Conservation (phyloP, 2,113 vertebrate genomes). For the Corapipo altera region DNA sequence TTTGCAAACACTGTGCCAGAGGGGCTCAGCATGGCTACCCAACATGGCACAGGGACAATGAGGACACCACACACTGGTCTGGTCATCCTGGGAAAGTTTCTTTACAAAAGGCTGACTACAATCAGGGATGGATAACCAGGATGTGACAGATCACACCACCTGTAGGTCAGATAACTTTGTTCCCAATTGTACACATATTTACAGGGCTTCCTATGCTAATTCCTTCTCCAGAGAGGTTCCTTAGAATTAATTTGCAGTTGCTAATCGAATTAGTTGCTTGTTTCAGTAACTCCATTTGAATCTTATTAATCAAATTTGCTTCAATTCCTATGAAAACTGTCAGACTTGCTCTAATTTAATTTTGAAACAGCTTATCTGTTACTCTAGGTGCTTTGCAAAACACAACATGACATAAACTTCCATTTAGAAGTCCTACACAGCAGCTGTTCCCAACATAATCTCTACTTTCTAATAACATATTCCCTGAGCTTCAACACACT, state of each 20-base stretch:
- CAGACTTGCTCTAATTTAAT: not conserved
- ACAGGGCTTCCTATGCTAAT: not conserved
- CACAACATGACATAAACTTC: not conserved
- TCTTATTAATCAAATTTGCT: constrained; percentile 28
- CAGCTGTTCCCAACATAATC: not conserved
- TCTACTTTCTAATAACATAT: not conserved
- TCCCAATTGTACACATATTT: not conserved
- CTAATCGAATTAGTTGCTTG: constrained; percentile 34
- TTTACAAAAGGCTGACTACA: not conserved
- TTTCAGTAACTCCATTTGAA: constrained; percentile 33
- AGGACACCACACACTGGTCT: not conserved
- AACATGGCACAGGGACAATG: not conserved
- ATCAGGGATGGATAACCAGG: not conserved
- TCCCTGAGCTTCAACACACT: not conserved
- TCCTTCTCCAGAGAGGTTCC: not conserved
- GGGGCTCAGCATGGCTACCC: not conserved
- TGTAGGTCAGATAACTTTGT: not conserved
- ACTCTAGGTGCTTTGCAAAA: not conserved
- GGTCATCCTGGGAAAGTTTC: not conserved
- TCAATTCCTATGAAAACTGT: not conserved
- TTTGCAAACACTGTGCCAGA: not conserved
- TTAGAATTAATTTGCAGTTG: constrained; percentile 11
- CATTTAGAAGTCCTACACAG: not conserved
- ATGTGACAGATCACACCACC: not conserved
- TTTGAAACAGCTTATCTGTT: not conserved